phyloP scores from a whole-genome alignment of 2,888 invertebrate species.

The Ennomos erosarius region DNA sequence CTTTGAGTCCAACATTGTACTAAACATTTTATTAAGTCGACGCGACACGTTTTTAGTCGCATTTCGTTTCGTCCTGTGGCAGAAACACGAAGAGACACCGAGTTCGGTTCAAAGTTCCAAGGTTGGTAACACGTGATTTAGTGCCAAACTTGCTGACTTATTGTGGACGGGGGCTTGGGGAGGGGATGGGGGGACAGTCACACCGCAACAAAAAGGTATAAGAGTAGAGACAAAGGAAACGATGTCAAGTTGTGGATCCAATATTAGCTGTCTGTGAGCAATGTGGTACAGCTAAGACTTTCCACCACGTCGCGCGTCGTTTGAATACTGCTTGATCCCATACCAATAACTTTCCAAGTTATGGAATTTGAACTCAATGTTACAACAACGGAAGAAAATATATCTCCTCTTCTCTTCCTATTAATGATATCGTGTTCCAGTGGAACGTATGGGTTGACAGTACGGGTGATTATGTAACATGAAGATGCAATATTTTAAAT shows the following conservation, averaged over 20 bases:
- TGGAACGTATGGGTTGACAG: too few species aligned
- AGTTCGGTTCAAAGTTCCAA: slow-evolving; percentile 29
- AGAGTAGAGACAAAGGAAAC: background rate
- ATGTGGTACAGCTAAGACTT: too few species aligned
- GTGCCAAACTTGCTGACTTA: slow-evolving; percentile 31
- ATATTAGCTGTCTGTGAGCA: background rate
- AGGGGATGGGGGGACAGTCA: background rate
- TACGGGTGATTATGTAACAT: too few species aligned
- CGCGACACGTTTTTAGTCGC: background rate
- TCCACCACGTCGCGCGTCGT: too few species aligned
- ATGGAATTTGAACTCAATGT: too few species aligned
- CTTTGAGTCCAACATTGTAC: background rate
- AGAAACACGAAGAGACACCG: slow-evolving; percentile 25
- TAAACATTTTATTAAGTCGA: slow-evolving; percentile 7
- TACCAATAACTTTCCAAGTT: too few species aligned
- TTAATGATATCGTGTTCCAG: too few species aligned
- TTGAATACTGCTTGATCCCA: too few species aligned
- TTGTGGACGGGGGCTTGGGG: slow-evolving; percentile 15
- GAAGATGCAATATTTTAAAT: too few species aligned
- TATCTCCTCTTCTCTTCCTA: too few species aligned
- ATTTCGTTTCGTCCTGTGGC: slow-evolving; percentile 18
- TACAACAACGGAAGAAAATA: too few species aligned
- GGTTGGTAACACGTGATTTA: slow-evolving; percentile 32
- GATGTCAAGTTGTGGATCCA: slow-evolving; percentile 2
- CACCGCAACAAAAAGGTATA: slow-evolving; percentile 1